phyloP scores from a whole-genome alignment of 2,797 vertebrate species.

The Gadopsis marmoratus region DNA sequence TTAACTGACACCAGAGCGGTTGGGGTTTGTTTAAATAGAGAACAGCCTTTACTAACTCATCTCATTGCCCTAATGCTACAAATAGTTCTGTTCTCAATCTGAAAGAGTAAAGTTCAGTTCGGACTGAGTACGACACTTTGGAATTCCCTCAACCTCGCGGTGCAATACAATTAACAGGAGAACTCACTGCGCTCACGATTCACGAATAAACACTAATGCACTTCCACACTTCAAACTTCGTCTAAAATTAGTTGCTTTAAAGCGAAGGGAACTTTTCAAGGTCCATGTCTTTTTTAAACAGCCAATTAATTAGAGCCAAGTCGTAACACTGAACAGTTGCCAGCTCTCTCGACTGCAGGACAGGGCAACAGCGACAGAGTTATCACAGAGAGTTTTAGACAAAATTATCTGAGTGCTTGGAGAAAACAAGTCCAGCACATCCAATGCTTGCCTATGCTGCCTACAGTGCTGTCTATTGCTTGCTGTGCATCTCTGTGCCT shows the following conservation, averaged over 20 bases:
- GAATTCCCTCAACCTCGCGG: conserved; percentile 18
- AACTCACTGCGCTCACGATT: conserved; percentile 21
- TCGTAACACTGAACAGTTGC: conserved; percentile 31
- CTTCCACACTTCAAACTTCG: conserved; percentile 37
- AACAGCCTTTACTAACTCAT: conserved; percentile 1
- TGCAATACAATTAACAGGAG: conserved; percentile 34
- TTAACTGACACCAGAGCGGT: neutral
- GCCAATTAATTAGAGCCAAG: conserved; percentile 54
- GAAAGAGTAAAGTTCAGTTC: conserved; percentile 16
- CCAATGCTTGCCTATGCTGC: conserved; percentile 1
- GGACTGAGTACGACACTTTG: conserved; percentile 21
- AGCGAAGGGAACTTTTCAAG: conserved; percentile 42
- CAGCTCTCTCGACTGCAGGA: conserved; percentile 19
- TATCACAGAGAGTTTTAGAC: neutral
- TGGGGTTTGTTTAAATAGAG: conserved; percentile 7
- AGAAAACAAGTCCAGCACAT: conserved; percentile 36
- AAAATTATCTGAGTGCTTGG: conserved; percentile 11
- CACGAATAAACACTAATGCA: conserved; percentile 42
- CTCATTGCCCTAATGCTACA: conserved; percentile 5
- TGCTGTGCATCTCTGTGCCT: neutral
- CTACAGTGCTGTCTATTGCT: neutral
- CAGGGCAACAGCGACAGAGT: conserved; percentile 5
- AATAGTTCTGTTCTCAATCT: conserved; percentile 8
- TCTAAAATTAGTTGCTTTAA: conserved; percentile 42
- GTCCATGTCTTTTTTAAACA: conserved; percentile 27